Conservation (phyloP, 2,888 invertebrate genomes). For the Eristalis pertinax region DNA sequence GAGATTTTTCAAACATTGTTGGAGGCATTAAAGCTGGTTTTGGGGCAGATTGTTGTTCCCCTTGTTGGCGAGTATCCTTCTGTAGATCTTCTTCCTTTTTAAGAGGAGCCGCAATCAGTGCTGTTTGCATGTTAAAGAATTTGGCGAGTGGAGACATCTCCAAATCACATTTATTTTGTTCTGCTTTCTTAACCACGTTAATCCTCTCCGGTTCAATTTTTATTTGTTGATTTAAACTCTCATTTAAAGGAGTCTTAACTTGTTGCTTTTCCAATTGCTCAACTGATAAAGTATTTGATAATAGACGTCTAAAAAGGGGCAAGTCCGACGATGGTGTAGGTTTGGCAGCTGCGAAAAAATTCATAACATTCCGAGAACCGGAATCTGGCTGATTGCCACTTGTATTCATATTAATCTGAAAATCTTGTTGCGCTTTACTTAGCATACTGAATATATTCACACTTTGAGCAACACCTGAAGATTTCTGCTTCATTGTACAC, state of each 20-base stretch:
- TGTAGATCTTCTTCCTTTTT: conserved; percentile 70
- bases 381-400: conserved; percentile 83
- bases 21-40: conserved; percentile 92
- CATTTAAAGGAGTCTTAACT: conserved; percentile 88
- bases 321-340: conserved; percentile 84
- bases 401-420: conserved; percentile 54
- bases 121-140: conserved; percentile 60
- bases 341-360: conserved; percentile 88
- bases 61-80: conserved; percentile 73
- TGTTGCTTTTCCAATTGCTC: conserved; percentile 96
- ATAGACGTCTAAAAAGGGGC: conserved; percentile 88
- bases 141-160: conserved; percentile 65
- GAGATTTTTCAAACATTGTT: conserved; percentile 89
- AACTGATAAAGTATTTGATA: conserved; percentile 87
- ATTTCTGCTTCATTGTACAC: conserved; percentile 75
- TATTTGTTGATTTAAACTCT: conserved; percentile 79
- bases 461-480: conserved; percentile 70
- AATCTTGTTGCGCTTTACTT: conserved; percentile 92
- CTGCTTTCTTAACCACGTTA: conserved; percentile 40
- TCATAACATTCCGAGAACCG: conserved; percentile 92
- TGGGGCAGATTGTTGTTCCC: conserved; percentile 77
- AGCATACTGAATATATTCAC: conserved; percentile 88
- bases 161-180: conserved; percentile 59
- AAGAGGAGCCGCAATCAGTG: conserved; percentile 31
- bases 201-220: conserved; percentile 69